A percentile compares a stretch with the other conserved stretches of the same genome.
These are phyloP conservation scores for Alligator mississippiensis DNA, from an alignment of 2,113 vertebrate species.

Conservation along the genomic window DNA sequence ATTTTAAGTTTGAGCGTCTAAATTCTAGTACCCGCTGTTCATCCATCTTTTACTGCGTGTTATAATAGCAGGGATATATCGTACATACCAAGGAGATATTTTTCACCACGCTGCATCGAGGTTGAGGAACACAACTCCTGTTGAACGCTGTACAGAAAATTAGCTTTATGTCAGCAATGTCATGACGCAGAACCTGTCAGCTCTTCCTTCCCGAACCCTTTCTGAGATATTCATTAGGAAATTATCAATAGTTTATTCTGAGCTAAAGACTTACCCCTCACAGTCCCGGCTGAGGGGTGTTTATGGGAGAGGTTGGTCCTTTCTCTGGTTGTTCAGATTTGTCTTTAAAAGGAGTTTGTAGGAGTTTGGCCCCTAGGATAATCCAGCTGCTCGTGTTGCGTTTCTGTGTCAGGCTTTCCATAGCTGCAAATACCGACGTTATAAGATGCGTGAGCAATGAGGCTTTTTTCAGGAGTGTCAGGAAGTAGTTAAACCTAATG, in stretches of 20 bases:
- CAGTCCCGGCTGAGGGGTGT: conserved; percentile 31
- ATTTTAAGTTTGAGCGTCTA: background rate
- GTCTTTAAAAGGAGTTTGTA: conserved; percentile 57
- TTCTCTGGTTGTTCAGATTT: conserved; percentile 49
- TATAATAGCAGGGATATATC: background rate
- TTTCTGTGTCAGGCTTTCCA: conserved; percentile 36
- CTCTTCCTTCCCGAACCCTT: conserved; percentile 24
- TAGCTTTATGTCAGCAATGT: background rate
- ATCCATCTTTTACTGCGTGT: background rate
- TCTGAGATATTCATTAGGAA: conserved; percentile 28
- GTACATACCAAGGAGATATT: background rate
- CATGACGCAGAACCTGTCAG: background rate
- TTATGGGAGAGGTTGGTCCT: conserved; percentile 35
- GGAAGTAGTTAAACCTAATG: background rate
- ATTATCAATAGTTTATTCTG: conserved; percentile 2
- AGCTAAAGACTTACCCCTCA: conserved; percentile 17
- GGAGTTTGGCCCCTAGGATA: conserved; percentile 42
- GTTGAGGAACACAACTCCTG: background rate
- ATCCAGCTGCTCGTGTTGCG: conserved; percentile 43
- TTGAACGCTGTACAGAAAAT: background rate
- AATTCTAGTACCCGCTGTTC: background rate
- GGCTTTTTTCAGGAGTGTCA: background rate
- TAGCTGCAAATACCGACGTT: conserved; percentile 13
- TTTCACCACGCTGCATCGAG: background rate
- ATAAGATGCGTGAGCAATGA: background rate